Conservation (phyloP, 2,113 vertebrate genomes). For the Hippocampus comes region DNA sequence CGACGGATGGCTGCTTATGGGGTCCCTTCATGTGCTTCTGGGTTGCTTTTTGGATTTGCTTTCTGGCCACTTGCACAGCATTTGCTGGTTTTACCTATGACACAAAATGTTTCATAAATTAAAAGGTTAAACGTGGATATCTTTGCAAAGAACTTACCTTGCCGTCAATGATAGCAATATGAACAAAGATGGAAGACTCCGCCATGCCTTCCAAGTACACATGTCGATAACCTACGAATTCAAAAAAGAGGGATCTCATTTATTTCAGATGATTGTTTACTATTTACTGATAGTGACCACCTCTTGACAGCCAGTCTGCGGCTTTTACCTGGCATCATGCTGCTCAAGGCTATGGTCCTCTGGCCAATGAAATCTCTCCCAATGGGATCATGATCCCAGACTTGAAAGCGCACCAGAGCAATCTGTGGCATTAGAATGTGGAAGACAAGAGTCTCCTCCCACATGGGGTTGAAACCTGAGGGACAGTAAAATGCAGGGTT, state of each 20-base stretch:
- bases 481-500: not conserved
- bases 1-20: slow-evolving; percentile 85
- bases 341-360: slow-evolving; percentile 87
- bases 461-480: slow-evolving; percentile 95
- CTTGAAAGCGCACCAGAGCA: slow-evolving; percentile 85
- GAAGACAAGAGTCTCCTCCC: slow-evolving; percentile 95
- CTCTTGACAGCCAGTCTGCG: not conserved
- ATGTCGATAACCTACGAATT: slow-evolving; percentile 84
- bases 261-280: not conserved
- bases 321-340: slow-evolving; percentile 88
- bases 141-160: slow-evolving; percentile 77
- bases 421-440: slow-evolving; percentile 88
- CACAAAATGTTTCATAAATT: slow-evolving; percentile 2
- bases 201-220: slow-evolving; percentile 94
- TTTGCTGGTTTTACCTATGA: slow-evolving; percentile 70
- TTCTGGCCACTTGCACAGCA: slow-evolving; percentile 61
- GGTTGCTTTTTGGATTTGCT: slow-evolving; percentile 69
- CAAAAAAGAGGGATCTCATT: not conserved
- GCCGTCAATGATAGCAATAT: slow-evolving; percentile 82
- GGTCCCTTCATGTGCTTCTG: slow-evolving; percentile 75
- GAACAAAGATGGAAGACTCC: slow-evolving; percentile 93
- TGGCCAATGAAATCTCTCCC: slow-evolving; percentile 94
- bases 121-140: not conserved
- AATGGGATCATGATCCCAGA: slow-evolving; percentile 95
- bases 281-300: not conserved